Evolutionary conservation across 1,140 invertebrate genomes (phyloP), one percentile per base, ranked within the genome.

Genomic region (Aporrectodea caliginosa): DNA sequence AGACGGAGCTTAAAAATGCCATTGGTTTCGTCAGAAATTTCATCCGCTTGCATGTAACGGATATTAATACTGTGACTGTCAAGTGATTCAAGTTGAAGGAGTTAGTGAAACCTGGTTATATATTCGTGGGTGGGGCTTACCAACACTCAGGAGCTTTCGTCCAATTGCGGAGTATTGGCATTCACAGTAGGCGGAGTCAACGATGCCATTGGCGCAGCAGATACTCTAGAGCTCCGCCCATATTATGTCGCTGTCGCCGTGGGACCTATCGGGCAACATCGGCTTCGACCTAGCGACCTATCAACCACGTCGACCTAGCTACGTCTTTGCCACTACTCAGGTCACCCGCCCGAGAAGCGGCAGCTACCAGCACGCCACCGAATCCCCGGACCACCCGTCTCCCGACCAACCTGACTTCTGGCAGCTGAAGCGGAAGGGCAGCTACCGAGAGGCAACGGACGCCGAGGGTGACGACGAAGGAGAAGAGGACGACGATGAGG

Each of bases 281-380:
- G 84, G 85, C 14, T 84, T 86, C 79, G 85, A 85, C 0, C 85
- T 88, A 73, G 85, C 85, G n/a, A 85, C 85, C 27, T 87, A 87
- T 78, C 82, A 86, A 71, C 86, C 87, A 2, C 80, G 87, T 22
- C 79, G 87, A n/a, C 85, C 86, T 1, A 88, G 87, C 80, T 88
- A 88, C 78, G 85, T 86, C 27, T 85, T 84, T 79, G 87, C 87
- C 6, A 88, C 87, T 14, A 58, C 43, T 22, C 84, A 85, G 79
- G 77, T 79, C 12, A 80, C 82, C 32, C 82, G 86, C 14, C 85
- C 85, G 77, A 72, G 87, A 69, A 87, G 83, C 27, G 86, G 86
- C 80, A 87, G 86, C 73, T 87, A 87, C 74, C 82, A 85, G 22
- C 84, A 86, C 78, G 86, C 86, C 32, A 84, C 86, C 0, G 81